Percentiles rank a stretch among this genome's conserved stretches.
phyloP scores from a whole-genome alignment of 2,113 vertebrate species.

The Indicator maculatus region DNA sequence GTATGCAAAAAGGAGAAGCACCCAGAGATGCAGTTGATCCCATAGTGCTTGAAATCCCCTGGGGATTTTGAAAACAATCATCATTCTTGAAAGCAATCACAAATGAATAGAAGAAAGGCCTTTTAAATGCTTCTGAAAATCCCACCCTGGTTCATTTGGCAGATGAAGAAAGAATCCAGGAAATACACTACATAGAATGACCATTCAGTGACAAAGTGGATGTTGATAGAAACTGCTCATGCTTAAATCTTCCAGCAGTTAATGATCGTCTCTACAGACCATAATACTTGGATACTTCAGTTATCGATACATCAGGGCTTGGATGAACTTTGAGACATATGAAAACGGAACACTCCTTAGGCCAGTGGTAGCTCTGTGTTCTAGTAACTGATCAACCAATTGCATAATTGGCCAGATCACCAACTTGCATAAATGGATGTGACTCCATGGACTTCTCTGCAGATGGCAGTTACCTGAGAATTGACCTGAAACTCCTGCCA shows the following conservation, averaged over 20 bases:
- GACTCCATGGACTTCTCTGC: not conserved
- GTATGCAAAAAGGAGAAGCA: not conserved
- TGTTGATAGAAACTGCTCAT: not conserved
- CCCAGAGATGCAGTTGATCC: not conserved
- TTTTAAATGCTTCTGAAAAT: not conserved
- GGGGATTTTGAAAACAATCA: not conserved
- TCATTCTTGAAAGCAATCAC: not conserved
- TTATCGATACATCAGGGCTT: slow-evolving; percentile 69
- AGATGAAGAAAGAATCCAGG: not conserved
- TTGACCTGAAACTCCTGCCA: slow-evolving; percentile 25
- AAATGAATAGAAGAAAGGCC: not conserved
- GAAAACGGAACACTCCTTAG: slow-evolving; percentile 58
- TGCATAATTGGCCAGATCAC: slow-evolving; percentile 14
- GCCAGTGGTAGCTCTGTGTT: not conserved
- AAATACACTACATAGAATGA: not conserved
- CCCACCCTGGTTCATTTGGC: not conserved
- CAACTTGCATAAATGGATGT: not conserved
- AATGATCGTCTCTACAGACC: slow-evolving; percentile 46
- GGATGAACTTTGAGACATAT: slow-evolving; percentile 61
- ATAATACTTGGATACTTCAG: slow-evolving; percentile 45
- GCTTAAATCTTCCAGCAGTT: slow-evolving; percentile 26
- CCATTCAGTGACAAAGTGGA: not conserved
- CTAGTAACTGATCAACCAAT: slow-evolving; percentile 61
- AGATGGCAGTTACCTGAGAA: slow-evolving; percentile 15
- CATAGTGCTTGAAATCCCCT: not conserved